Evolutionary conservation across 2,113 vertebrate genomes (phyloP).

Genomic region (Spilogale gracilis): DNA sequence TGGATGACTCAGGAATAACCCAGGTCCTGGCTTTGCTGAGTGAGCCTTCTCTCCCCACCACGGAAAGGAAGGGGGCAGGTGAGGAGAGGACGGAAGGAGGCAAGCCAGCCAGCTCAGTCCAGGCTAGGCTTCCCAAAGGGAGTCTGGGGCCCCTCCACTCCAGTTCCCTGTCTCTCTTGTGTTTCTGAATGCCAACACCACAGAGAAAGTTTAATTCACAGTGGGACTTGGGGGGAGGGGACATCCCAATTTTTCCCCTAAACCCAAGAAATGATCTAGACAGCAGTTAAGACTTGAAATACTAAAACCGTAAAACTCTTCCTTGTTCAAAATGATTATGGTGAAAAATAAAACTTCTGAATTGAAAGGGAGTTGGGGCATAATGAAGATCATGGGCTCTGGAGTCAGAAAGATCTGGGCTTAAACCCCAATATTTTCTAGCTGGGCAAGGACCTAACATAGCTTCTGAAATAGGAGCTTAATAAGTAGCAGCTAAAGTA

Average conservation of each 20-base stretch:
- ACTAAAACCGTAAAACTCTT: not conserved
- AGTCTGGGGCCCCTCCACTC: not conserved
- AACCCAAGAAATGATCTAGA: constrained; percentile 41
- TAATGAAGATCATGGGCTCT: not conserved
- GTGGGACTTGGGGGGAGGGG: not conserved
- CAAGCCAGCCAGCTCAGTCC: not conserved
- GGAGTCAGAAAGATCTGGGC: not conserved
- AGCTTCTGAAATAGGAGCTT: not conserved
- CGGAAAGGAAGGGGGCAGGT: not conserved
- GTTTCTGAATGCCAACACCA: not conserved
- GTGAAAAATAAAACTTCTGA: constrained; percentile 38
- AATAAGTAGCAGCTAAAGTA: not conserved
- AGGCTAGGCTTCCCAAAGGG: not conserved
- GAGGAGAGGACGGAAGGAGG: not conserved
- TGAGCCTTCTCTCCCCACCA: constrained; percentile 49
- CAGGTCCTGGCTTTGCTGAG: constrained; percentile 74
- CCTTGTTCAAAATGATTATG: constrained; percentile 21
- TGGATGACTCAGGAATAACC: constrained; percentile 82
- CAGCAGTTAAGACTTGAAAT: constrained; percentile 3
- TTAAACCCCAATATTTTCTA: constrained; percentile 7
- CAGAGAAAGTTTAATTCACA: not conserved
- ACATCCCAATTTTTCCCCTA: not conserved
- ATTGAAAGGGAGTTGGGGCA: not conserved
- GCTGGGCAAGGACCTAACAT: not conserved
- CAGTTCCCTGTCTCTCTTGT: not conserved